These are phyloP conservation scores for Hydropsyche betteni DNA, from an alignment of 2,888 invertebrate genomes.

Conservation along the genomic window DNA sequence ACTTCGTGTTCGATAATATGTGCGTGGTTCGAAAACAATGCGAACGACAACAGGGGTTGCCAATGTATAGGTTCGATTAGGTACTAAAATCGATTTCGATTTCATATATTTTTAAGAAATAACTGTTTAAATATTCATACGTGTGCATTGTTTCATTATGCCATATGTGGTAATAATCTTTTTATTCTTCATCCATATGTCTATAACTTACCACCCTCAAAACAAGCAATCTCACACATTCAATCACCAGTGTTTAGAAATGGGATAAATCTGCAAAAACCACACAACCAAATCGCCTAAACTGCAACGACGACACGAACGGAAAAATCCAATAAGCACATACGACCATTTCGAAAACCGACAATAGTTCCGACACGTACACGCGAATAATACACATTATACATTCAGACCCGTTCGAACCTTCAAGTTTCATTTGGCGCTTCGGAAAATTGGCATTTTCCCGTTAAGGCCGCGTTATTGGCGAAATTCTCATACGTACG, in stretches of 20 bases:
- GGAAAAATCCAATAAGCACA: not conserved
- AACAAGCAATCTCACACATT: no score
- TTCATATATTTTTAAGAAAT: no score
- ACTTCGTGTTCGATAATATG: constrained; percentile 8
- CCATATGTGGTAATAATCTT: no score
- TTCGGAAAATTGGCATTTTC: constrained; percentile 50
- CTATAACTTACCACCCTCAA: no score
- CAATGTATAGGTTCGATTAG: not conserved
- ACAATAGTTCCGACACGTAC: not conserved
- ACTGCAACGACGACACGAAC: constrained; percentile 25
- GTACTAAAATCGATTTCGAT: not conserved
- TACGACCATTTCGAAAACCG: not conserved
- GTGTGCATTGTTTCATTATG: no score
- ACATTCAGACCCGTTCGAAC: not conserved
- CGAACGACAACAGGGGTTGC: constrained; percentile 34
- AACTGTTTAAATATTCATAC: no score
- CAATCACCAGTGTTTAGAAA: no score
- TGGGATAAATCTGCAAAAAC: no score
- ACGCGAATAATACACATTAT: not conserved
- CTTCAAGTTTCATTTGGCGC: constrained; percentile 43
- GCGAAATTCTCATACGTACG: constrained; percentile 39
- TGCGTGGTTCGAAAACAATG: constrained; percentile 37
- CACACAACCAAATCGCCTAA: constrained; percentile 7
- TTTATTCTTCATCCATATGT: no score
- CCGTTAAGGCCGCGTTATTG: constrained; percentile 41